These are phyloP conservation scores for Pycnonotus jocosus DNA, from an alignment of 2,113 vertebrate genomes.

Conservation along the genomic window DNA sequence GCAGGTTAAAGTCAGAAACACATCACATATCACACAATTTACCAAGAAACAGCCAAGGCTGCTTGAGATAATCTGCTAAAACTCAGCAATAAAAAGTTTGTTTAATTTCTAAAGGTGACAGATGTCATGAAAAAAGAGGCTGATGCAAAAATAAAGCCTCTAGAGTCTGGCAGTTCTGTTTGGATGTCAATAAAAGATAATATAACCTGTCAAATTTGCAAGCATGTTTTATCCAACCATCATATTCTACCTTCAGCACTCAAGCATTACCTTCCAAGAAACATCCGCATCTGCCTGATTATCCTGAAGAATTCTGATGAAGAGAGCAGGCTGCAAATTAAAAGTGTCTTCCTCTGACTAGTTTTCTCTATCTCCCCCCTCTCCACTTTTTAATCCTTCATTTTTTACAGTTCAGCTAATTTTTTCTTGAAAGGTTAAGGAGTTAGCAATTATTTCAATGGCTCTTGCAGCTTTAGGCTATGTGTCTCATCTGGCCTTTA, in stretches of 20 bases:
- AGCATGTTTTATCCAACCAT: conserved; percentile 47
- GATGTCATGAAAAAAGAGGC: conserved; percentile 41
- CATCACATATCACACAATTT: background rate
- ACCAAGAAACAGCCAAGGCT: conserved; percentile 17
- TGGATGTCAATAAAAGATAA: conserved; percentile 61
- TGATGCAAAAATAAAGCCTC: conserved; percentile 54
- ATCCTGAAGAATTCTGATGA: conserved; percentile 59
- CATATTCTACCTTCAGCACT: conserved; percentile 46
- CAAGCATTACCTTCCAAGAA: conserved; percentile 54
- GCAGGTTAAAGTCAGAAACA: conserved; percentile 15
- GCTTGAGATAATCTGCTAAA: conserved; percentile 38
- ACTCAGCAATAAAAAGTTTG: conserved; percentile 45
- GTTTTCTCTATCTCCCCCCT: background rate
- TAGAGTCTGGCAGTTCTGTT: conserved; percentile 47
- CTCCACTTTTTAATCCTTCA: background rate
- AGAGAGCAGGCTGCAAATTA: conserved; percentile 60
- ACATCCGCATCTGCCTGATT: conserved; percentile 65
- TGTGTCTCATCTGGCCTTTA: conserved; percentile 45
- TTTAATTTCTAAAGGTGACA: conserved; percentile 59
- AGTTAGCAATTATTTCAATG: conserved; percentile 51
- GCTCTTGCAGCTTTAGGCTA: conserved; percentile 2
- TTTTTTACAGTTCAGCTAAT: conserved; percentile 36
- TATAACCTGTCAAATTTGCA: conserved; percentile 64
- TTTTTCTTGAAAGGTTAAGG: conserved; percentile 61
- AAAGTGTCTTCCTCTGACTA: background rate